A percentile compares a stretch with the other conserved stretches of the same genome.
phyloP scores from a whole-genome alignment of 2,888 invertebrate species.

The Nomada ruficornis region DNA sequence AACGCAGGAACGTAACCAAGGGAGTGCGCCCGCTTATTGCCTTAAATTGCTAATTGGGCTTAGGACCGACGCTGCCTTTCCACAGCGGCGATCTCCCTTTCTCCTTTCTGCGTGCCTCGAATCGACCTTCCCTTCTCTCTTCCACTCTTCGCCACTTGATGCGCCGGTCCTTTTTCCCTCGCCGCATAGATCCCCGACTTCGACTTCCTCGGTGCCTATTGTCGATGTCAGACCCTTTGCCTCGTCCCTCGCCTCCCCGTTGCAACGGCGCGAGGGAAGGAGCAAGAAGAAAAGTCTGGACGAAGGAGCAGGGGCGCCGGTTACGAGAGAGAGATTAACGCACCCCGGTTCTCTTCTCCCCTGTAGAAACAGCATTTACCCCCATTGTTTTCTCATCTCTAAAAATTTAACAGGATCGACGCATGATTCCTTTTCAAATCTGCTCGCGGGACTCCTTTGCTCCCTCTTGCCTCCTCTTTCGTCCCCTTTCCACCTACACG shows the following conservation, averaged over 20 bases:
- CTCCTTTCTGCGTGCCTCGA: not conserved
- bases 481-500: not conserved
- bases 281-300: slow-evolving; percentile 56
- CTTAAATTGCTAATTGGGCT: slow-evolving; percentile 82
- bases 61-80: slow-evolving; percentile 73
- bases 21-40: slow-evolving; percentile 78
- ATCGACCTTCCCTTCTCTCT: slow-evolving; percentile 9
- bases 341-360: slow-evolving; percentile 61
- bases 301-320: slow-evolving; percentile 43
- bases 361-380: slow-evolving; percentile 68
- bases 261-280: slow-evolving; percentile 31
- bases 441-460: slow-evolving; percentile 40
- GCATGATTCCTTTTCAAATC: slow-evolving; percentile 60
- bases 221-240: slow-evolving; percentile 69
- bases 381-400: slow-evolving; percentile 72
- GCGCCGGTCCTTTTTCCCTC: slow-evolving; percentile 47
- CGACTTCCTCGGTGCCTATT: slow-evolving; percentile 72
- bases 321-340: slow-evolving; percentile 69
- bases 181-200: slow-evolving; percentile 62
- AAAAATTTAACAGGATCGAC: slow-evolving; percentile 71
- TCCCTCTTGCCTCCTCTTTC: not conserved
- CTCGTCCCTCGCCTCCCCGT: slow-evolving; percentile 15
- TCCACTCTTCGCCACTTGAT: slow-evolving; percentile 9
- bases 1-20: slow-evolving; percentile 65
- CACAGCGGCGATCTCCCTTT: slow-evolving; percentile 56